Evolutionary conservation across 2,113 vertebrate species (phyloP), one percentile per base, ranked within the genome.

Genomic region (Caretta caretta): DNA sequence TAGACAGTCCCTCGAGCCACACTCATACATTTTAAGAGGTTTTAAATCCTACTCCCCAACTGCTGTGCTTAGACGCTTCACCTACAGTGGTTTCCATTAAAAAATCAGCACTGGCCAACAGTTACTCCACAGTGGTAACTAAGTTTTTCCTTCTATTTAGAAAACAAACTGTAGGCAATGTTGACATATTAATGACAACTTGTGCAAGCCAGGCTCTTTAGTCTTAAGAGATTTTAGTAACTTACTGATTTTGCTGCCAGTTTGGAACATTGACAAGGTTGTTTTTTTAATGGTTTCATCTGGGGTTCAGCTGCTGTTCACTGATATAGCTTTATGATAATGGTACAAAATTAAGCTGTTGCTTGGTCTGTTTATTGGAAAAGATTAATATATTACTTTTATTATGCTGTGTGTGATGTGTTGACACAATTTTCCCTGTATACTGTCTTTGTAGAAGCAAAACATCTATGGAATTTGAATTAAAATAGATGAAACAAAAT

Each of bases 241-340:
- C 29, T 84, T 93, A 50, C 22, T 91, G 81, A 27, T 53, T 93
- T 93, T 89, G 81, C 78, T 72, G 24, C 35, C 8, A 86, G 13
- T 69, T n/a, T 17, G 78, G 14, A 81, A 54, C 57, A 86, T 17
- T 86, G 46, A 3, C 76, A 81, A 29, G 1, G 96, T 86, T 93
- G 9, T 20, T 48, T 90, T 48, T 62, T 88, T 69, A 54, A 20
- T 90, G 25, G 88, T 51, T 92, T 72, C 12, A 72, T 88, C 75
- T 79, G 50, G 62, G 51, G 53, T 97, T 98, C 97, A 97, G 96
- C 97, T 96, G 95, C 97, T 98, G 97, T 97, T 97, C 97, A 97
- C 96, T 97, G 97, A 97, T 91, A 88, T 7, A 90, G 42, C 38
- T 19, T 54, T 90, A 80, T 80, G n/a, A 62, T 92, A 92, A 46